phyloP scores from a whole-genome alignment of 2,888 invertebrate genomes.

The Andrena praecox region DNA sequence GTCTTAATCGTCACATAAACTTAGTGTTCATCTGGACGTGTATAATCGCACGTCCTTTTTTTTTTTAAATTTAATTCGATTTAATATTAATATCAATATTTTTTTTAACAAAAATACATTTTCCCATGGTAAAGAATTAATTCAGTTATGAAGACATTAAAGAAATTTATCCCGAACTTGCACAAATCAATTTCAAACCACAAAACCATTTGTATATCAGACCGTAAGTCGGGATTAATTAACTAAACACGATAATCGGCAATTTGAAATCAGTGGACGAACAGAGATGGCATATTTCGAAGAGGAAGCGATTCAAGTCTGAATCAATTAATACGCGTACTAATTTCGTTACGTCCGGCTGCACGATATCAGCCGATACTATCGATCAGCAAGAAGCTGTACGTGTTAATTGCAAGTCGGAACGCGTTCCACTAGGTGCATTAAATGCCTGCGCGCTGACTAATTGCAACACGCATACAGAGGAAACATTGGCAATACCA shows the following conservation, averaged over 20 bases:
- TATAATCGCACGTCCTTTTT: no score
- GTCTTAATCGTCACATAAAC: no score
- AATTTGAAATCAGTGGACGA: background rate
- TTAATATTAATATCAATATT: no score
- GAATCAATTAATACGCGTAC: constrained; percentile 19
- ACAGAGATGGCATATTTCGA: background rate
- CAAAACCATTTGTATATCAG: background rate
- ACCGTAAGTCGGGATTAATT: background rate
- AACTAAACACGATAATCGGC: background rate
- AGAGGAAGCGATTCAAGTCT: background rate
- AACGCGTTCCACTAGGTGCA: constrained; percentile 25
- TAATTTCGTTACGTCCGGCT: background rate
- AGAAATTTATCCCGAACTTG: background rate
- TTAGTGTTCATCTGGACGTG: no score
- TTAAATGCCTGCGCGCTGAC: constrained; percentile 39
- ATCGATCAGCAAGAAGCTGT: constrained; percentile 35
- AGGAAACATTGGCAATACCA: constrained; percentile 34
- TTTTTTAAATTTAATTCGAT: no score
- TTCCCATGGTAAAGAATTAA: background rate
- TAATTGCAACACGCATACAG: constrained; percentile 40
- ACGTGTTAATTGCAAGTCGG: constrained; percentile 49
- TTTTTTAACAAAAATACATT: no score
- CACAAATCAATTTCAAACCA: background rate
- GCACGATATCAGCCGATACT: constrained; percentile 33
- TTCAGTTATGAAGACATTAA: background rate